Percentiles rank a stretch among this genome's conserved stretches.
Evolutionary conservation across 2,113 vertebrate species (phyloP).

Genomic region (Cyrtonyx montezumae): DNA sequence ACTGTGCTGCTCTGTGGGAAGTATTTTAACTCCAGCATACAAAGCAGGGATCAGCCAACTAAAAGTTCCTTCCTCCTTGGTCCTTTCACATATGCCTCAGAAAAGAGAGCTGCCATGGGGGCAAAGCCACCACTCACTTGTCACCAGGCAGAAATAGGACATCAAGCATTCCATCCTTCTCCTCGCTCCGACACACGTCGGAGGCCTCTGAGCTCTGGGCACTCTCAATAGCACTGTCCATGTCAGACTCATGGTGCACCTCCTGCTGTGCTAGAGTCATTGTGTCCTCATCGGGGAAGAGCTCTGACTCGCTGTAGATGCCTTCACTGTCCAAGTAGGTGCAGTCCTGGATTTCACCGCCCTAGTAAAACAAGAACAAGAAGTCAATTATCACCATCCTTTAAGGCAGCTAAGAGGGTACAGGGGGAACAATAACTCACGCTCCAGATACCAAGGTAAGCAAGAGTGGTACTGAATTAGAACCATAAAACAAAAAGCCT

Average conservation of each 20-base stretch:
- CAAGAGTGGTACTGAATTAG: background rate
- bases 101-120: background rate
- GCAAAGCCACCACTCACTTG: conserved; percentile 82
- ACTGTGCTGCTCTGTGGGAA: background rate
- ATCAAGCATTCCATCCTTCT: conserved; percentile 81
- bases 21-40: background rate
- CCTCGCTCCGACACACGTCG: conserved; percentile 72
- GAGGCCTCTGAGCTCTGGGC: conserved; percentile 85
- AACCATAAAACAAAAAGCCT: background rate
- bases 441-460: background rate
- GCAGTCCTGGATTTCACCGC: conserved; percentile 71
- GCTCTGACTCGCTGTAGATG: conserved; percentile 74
- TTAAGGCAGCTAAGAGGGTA: background rate
- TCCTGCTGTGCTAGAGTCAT: conserved; percentile 83
- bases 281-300: conserved; percentile 82
- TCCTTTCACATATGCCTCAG: background rate
- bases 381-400: background rate
- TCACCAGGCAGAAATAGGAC: conserved; percentile 87
- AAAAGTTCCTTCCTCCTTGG: background rate
- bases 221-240: conserved; percentile 91
- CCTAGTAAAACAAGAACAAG: conserved; percentile 65
- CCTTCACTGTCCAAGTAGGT: conserved; percentile 84
- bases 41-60: background rate
- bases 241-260: conserved; percentile 85
- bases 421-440: background rate